phyloP scores from a whole-genome alignment of 2,797 vertebrate species.

The Tarsius wallacei region DNA sequence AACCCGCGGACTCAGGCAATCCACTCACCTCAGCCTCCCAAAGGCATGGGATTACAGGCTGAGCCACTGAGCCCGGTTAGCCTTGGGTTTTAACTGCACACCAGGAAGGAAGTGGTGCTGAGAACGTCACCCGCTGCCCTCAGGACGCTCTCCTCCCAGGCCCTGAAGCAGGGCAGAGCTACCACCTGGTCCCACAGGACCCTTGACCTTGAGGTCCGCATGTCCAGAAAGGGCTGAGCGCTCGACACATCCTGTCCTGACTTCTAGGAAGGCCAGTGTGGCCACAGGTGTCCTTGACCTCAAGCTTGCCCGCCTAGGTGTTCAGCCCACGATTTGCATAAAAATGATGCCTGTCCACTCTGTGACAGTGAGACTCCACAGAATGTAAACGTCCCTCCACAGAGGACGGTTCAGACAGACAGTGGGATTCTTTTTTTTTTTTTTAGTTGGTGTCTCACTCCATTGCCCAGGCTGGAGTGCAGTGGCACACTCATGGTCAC shows the following conservation, averaged over 20 bases:
- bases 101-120: background rate
- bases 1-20: too few species aligned
- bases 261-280: background rate
- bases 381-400: background rate
- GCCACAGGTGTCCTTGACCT: background rate
- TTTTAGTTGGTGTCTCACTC: too few species aligned
- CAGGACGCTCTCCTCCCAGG: background rate
- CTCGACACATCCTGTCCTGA: background rate
- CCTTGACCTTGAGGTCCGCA: background rate
- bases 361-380: background rate
- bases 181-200: background rate
- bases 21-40: too few species aligned
- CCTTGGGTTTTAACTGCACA: background rate
- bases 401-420: background rate
- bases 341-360: background rate
- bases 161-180: background rate
- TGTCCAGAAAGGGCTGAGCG: background rate
- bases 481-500: too few species aligned
- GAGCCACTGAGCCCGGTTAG: too few species aligned
- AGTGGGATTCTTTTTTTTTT: background rate
- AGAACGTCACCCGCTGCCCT: accelerated
- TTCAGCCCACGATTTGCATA: background rate
- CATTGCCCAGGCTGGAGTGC: too few species aligned
- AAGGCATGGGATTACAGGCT: too few species aligned
- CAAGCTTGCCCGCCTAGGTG: background rate